phyloP scores from a whole-genome alignment of 2,888 invertebrate species.

The Bugula neritina region DNA sequence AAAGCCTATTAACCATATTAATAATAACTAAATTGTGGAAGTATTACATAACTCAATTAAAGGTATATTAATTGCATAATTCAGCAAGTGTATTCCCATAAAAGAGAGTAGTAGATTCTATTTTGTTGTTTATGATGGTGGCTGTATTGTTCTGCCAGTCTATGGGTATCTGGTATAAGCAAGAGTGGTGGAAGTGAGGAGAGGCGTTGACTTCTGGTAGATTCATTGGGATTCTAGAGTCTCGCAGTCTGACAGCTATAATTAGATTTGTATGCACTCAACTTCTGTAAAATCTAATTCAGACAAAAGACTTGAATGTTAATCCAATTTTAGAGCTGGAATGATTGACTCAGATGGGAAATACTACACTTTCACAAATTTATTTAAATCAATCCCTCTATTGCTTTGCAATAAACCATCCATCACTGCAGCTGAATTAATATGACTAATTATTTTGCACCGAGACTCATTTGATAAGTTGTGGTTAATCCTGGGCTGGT shows the following conservation, averaged over 20 bases:
- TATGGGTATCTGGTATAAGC: too few species aligned
- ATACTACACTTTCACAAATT: constrained; percentile 14
- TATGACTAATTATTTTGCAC: constrained; percentile 17
- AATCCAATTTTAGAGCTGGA: neutral
- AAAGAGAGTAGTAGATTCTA: too few species aligned
- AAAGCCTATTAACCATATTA: too few species aligned
- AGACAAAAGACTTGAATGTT: neutral
- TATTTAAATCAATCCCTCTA: neutral
- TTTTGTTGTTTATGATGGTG: too few species aligned
- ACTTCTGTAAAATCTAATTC: neutral
- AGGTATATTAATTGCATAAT: too few species aligned
- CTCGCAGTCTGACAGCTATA: neutral
- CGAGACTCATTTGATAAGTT: neutral
- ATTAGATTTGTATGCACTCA: neutral
- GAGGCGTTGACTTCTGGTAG: neutral
- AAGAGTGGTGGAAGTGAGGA: too few species aligned
- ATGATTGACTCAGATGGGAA: constrained; percentile 6
- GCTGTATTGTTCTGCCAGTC: too few species aligned
- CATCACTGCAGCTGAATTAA: neutral
- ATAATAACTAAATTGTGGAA: too few species aligned
- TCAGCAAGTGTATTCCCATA: too few species aligned
- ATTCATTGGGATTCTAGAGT: neutral
- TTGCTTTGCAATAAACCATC: neutral
- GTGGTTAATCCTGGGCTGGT: neutral
- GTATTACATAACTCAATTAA: too few species aligned